phyloP scores from a whole-genome alignment of 2,888 invertebrate genomes.

The Ephialtes manifestator region DNA sequence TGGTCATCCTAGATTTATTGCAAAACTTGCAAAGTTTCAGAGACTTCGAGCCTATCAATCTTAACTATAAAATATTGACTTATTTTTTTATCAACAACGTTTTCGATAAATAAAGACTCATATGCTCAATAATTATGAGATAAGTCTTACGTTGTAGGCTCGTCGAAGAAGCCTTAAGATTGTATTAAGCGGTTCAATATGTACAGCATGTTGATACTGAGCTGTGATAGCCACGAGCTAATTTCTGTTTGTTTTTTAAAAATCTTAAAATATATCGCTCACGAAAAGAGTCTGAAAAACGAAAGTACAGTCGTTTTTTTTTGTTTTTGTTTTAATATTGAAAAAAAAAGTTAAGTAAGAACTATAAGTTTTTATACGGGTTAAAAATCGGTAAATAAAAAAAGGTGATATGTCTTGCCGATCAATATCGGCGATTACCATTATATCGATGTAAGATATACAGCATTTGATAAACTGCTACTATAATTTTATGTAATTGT shows the following conservation, averaged over 20 bases:
- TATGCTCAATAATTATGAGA: neutral
- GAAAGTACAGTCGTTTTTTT: neutral
- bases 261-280: neutral
- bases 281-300: neutral
- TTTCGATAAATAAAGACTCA: neutral
- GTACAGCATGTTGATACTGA: neutral
- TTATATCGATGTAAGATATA: neutral
- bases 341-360: neutral
- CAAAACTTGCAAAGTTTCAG: neutral
- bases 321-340: neutral
- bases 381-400: neutral
- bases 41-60: neutral
- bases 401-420: neutral
- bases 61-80: neutral
- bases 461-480: neutral
- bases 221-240: neutral
- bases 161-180: neutral
- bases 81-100: neutral
- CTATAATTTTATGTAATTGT: neutral
- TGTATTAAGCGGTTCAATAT: neutral
- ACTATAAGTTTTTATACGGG: slow-evolving; percentile 6
- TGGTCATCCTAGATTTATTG: neutral
- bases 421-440: neutral
- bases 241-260: neutral
- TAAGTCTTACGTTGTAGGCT: neutral